phyloP scores from a whole-genome alignment of 2,113 vertebrate genomes.

The Notechis scutatus region DNA sequence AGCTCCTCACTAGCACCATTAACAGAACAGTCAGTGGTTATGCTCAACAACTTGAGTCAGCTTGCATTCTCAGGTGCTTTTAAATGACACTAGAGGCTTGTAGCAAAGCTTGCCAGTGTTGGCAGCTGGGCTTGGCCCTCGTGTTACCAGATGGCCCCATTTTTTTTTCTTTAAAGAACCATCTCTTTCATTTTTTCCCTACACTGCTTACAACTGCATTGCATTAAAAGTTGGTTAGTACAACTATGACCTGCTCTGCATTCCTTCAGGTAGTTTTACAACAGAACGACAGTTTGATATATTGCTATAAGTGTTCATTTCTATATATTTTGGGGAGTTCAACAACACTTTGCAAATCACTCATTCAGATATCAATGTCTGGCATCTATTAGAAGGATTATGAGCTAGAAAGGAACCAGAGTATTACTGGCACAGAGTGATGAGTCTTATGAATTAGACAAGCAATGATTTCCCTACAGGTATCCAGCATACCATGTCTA shows the following conservation, averaged over 20 bases:
- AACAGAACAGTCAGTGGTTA: constrained; percentile 10
- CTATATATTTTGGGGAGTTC: background rate
- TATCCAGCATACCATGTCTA: background rate
- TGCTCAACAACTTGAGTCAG: background rate
- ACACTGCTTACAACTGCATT: background rate
- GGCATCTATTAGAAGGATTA: background rate
- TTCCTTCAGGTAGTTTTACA: background rate
- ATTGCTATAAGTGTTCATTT: background rate
- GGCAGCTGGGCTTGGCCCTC: background rate
- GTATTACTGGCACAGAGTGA: background rate
- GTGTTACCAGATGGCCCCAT: background rate
- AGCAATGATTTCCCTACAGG: background rate
- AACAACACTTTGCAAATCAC: background rate
- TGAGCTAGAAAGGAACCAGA: background rate
- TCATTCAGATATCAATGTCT: background rate
- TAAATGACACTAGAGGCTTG: constrained; percentile 10
- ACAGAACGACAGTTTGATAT: background rate
- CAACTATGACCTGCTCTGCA: background rate
- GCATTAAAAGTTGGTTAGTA: background rate
- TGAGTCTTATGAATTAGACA: background rate
- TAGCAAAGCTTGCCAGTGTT: background rate
- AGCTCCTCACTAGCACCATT: background rate
- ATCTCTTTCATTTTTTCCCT: background rate
- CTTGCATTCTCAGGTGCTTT: constrained; percentile 18
- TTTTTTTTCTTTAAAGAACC: background rate